Percentiles rank a stretch among this genome's conserved stretches.
These are phyloP conservation scores for Numida meleagris DNA, from an alignment of 2,113 vertebrate species.

Conservation along the genomic window DNA sequence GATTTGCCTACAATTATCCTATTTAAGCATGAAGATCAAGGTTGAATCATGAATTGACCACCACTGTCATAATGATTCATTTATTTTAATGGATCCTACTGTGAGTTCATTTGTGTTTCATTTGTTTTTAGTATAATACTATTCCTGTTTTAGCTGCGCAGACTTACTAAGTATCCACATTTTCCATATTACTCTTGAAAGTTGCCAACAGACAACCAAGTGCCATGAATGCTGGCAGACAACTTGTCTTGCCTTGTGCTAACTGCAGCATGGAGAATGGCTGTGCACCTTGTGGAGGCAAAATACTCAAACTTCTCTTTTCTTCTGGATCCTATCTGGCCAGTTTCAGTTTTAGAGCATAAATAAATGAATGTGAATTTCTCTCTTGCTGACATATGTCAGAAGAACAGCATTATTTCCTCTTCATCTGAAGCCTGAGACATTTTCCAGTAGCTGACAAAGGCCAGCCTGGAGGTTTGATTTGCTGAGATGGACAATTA, in stretches of 20 bases:
- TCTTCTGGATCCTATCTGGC: not conserved
- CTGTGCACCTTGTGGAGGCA: not conserved
- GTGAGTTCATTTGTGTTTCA: not conserved
- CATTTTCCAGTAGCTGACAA: not conserved
- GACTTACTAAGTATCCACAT: not conserved
- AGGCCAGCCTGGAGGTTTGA: not conserved
- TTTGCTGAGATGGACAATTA: not conserved
- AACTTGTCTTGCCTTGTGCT: accelerated
- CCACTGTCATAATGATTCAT: not conserved
- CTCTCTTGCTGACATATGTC: not conserved
- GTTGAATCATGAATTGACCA: not conserved
- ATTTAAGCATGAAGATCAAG: not conserved
- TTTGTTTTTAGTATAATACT: not conserved
- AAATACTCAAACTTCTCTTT: not conserved
- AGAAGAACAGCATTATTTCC: not conserved
- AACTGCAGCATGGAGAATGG: not conserved
- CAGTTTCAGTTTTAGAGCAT: not conserved
- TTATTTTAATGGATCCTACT: not conserved
- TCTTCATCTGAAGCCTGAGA: not conserved
- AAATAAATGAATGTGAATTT: not conserved
- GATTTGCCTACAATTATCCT: not conserved
- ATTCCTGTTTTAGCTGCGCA: not conserved
- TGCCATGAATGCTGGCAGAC: not conserved
- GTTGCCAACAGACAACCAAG: accelerated
- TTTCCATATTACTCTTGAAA: not conserved